Evolutionary conservation across 2,888 invertebrate genomes (phyloP), one percentile per base, ranked within the genome.

Genomic region (Crioceris asparagi): DNA sequence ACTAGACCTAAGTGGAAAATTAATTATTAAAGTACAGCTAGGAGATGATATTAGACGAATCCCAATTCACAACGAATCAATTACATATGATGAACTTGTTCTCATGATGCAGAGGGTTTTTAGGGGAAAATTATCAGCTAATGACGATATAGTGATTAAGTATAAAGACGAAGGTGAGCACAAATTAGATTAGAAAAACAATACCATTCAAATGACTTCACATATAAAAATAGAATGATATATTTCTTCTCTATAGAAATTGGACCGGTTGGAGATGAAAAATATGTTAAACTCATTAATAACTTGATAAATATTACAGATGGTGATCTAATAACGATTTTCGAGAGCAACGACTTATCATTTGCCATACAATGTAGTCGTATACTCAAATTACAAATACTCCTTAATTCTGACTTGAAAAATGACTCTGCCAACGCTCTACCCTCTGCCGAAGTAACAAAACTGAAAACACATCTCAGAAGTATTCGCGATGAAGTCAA

Each of bases 91-190:
- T 59, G 75, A 80, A 57, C 59, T 80, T 34, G 70, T 79, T 35
- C 62, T 80, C 36, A 80, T 81, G 79, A 78, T 81, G 78, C 77
- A 80, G 57, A 60, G 79, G 48, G 74, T 81, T 4, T 81, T 78
- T 58, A 59, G 73, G 36, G 77, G 77, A 10, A 73, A 75, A 56
- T 58, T 81, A 19, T 67, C 65, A 32, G 68, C 71, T 32, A 71
- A 66, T 46, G 79, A 80, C 66, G 79, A 80, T 50, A 71, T 81
- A 39, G 69, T 70, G 7, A 71, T 81, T 33, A 81, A 81, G 59
- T 81, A 81, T 57, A 75, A 74, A 62, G 80, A 80, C 63, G 78
- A 79, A 69, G 78, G 77, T 33, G 17, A 17, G 32, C 15, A 14
- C 11, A 27, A 27, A 4, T 15, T 15, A n/a, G n/a, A n/a, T n/a